Evolutionary conservation across 2,797 vertebrate species (phyloP).

Genomic region (Triplophysa bombifrons): DNA sequence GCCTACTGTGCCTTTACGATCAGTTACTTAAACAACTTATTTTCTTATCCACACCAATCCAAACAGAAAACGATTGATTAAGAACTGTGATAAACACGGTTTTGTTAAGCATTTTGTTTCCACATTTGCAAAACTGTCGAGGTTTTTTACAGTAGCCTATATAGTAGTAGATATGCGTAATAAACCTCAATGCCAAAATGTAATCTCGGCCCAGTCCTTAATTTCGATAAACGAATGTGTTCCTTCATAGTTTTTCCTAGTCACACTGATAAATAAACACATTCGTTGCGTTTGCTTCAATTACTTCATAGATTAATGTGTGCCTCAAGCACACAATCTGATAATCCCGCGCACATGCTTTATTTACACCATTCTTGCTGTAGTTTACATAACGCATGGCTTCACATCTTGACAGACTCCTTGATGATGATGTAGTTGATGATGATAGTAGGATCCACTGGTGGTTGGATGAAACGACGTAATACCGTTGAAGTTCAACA

Average conservation of each 20-base stretch:
- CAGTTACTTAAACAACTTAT: neutral
- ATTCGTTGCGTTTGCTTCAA: neutral
- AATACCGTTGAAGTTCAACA: constrained; percentile 93
- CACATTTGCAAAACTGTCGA: constrained; percentile 7
- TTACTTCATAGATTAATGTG: constrained; percentile 3
- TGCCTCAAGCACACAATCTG: neutral
- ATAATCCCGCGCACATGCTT: neutral
- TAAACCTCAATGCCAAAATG: neutral
- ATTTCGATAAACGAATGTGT: neutral
- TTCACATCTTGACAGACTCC: constrained; percentile 94
- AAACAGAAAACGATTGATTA: constrained; percentile 12
- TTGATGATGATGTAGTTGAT: constrained; percentile 82
- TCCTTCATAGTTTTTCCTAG: constrained; percentile 3
- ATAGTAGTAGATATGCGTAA: neutral
- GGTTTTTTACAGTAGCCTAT: constrained; percentile 6
- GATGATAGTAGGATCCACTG: constrained; percentile 85
- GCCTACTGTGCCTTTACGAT: neutral
- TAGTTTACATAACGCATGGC: constrained; percentile 88
- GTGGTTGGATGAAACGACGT: constrained; percentile 90
- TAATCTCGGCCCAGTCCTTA: neutral
- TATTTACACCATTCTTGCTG: neutral
- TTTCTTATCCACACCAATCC: neutral
- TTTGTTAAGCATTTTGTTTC: constrained; percentile 16
- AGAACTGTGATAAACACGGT: neutral
- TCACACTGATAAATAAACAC: neutral